Conservation (phyloP, 2,113 vertebrate genomes). For the Empidonax traillii region DNA sequence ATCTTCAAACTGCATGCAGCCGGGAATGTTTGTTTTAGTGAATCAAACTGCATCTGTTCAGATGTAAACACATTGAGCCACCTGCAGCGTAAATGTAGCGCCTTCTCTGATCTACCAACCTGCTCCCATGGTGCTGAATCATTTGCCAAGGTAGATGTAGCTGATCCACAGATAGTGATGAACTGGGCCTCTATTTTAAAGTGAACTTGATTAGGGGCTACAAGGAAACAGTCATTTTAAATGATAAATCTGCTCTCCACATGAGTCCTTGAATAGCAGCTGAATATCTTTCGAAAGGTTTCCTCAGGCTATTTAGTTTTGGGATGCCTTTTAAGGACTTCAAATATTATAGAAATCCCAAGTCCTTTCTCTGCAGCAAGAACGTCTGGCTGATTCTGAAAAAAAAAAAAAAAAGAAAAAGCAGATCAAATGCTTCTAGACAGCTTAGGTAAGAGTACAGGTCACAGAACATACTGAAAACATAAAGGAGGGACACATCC, state of each 20-base stretch:
- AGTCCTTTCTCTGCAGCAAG: background rate
- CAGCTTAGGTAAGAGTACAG: background rate
- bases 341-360: background rate
- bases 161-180: background rate
- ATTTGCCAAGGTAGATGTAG: background rate
- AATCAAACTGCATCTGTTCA: background rate
- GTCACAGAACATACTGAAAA: background rate
- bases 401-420: background rate
- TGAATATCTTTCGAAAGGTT: background rate
- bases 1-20: background rate
- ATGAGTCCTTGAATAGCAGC: background rate
- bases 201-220: background rate
- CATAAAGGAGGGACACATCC: rapidly evolving
- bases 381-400: background rate
- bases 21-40: background rate
- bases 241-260: background rate
- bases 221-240: background rate
- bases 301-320: background rate
- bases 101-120: background rate
- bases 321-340: background rate
- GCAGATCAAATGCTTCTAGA: background rate
- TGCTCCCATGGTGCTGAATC: rapidly evolving
- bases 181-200: background rate
- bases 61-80: background rate
- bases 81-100: background rate